These are phyloP conservation scores for Toxonevra muliebris DNA, from an alignment of 2,888 invertebrate genomes.

Conservation along the genomic window DNA sequence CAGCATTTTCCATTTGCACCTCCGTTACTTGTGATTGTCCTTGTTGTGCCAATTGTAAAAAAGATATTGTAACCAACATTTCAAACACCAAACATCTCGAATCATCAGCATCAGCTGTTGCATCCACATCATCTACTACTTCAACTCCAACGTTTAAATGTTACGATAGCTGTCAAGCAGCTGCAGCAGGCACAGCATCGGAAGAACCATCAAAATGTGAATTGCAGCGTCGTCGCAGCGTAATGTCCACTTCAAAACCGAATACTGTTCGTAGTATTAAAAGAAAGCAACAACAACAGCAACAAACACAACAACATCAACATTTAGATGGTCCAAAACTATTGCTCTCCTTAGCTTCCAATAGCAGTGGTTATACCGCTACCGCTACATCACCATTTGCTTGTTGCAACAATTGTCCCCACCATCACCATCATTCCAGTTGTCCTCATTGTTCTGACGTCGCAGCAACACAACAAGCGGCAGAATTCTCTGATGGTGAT, in stretches of 20 bases:
- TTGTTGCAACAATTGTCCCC: conserved; percentile 30
- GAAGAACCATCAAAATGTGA: background rate
- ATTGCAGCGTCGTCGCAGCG: conserved; percentile 47
- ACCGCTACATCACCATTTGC: conserved; percentile 27
- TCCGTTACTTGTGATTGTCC: conserved; percentile 54
- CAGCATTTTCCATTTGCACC: conserved; percentile 37
- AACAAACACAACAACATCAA: conserved; percentile 32
- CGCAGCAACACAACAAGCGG: conserved; percentile 26
- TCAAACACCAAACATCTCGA: conserved; percentile 8
- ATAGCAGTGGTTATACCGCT: conserved; percentile 31
- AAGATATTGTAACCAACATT: conserved; percentile 13
- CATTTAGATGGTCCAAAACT: conserved; percentile 45
- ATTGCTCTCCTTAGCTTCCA: conserved; percentile 49
- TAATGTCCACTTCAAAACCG: conserved; percentile 39
- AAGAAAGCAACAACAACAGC: conserved; percentile 47
- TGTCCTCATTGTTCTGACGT: conserved; percentile 42
- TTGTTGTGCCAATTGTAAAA: conserved; percentile 51
- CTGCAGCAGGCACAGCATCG: background rate
- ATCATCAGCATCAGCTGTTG: background rate
- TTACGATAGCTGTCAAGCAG: conserved; percentile 27
- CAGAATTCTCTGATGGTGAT: conserved; percentile 11
- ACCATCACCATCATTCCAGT: conserved; percentile 32
- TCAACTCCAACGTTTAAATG: conserved; percentile 30
- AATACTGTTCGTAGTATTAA: conserved; percentile 52
- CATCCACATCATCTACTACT: conserved; percentile 14